A percentile compares a stretch with the other conserved stretches of the same genome.
phyloP scores from a whole-genome alignment of 2,888 invertebrate species.

The Andrena praecox region DNA sequence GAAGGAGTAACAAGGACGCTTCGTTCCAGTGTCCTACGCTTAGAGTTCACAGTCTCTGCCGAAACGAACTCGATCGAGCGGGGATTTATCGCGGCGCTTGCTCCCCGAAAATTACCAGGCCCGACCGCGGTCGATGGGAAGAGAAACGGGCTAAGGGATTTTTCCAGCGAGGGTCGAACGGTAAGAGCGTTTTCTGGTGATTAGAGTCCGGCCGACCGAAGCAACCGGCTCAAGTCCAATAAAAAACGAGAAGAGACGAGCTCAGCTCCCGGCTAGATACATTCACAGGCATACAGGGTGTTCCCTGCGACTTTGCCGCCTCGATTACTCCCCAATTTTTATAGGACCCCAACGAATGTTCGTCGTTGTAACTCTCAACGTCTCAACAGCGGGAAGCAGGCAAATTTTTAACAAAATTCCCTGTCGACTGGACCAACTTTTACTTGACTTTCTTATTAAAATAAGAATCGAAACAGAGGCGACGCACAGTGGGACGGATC shows the following conservation, averaged over 20 bases:
- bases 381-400: too few relatives aligned
- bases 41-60: not conserved
- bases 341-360: too few relatives aligned
- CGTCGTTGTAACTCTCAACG: too few relatives aligned
- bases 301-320: not conserved
- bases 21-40: not conserved
- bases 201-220: conserved; percentile 69
- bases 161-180: conserved; percentile 46
- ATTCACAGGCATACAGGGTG: conserved; percentile 7
- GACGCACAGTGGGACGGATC: too few relatives aligned
- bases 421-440: too few relatives aligned
- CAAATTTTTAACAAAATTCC: too few relatives aligned
- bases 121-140: conserved; percentile 42
- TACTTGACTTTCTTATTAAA: too few relatives aligned
- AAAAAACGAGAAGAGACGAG: conserved; percentile 47
- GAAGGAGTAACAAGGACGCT: too few relatives aligned
- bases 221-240: conserved; percentile 61
- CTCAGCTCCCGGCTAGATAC: conserved; percentile 29
- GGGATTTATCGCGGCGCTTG: conserved; percentile 47
- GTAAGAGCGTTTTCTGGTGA: conserved; percentile 73
- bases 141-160: conserved; percentile 52
- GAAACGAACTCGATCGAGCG: conserved; percentile 36
- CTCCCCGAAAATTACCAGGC: conserved; percentile 51
- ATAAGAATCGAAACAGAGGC: too few relatives aligned
- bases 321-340: too few relatives aligned